Evolutionary conservation across 2,797 vertebrate species (phyloP).

Genomic region (Falco berigora): DNA sequence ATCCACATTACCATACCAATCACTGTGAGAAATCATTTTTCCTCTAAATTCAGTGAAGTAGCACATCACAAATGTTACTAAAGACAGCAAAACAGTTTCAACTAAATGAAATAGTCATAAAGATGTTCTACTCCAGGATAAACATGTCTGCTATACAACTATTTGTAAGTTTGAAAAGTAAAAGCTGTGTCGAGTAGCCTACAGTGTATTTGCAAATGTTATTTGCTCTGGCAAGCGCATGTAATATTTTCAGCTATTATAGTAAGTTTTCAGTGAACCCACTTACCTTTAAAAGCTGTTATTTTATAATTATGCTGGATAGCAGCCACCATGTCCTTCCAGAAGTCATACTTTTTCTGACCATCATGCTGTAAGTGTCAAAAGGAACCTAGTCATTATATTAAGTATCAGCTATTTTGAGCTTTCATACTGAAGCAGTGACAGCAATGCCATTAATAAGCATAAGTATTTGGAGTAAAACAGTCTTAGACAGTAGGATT

Average conservation of each 20-base stretch:
- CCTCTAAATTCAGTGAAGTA: not conserved
- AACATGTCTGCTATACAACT: not conserved
- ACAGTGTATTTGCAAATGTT: not conserved
- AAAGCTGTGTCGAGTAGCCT: not conserved
- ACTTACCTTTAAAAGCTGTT: conserved; percentile 92
- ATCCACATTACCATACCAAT: not conserved
- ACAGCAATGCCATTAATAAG: not conserved
- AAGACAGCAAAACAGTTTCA: not conserved
- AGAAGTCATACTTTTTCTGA: conserved; percentile 88
- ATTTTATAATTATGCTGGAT: conserved; percentile 97
- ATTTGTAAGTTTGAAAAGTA: not conserved
- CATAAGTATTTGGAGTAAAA: not conserved
- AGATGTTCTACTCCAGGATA: not conserved
- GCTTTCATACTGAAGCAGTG: not conserved
- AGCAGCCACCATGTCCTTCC: conserved; percentile 91
- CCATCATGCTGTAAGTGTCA: conserved; percentile 76
- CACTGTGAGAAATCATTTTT: not conserved
- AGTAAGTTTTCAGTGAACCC: not conserved
- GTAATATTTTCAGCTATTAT: not conserved
- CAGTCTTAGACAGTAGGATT: not conserved
- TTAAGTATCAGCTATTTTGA: not conserved
- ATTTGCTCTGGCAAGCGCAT: not conserved
- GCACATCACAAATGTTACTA: not conserved
- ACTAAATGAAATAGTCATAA: not conserved
- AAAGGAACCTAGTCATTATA: conserved; percentile 16